phyloP scores from a whole-genome alignment of 2,113 vertebrate genomes.

The Dasyprocta punctata region DNA sequence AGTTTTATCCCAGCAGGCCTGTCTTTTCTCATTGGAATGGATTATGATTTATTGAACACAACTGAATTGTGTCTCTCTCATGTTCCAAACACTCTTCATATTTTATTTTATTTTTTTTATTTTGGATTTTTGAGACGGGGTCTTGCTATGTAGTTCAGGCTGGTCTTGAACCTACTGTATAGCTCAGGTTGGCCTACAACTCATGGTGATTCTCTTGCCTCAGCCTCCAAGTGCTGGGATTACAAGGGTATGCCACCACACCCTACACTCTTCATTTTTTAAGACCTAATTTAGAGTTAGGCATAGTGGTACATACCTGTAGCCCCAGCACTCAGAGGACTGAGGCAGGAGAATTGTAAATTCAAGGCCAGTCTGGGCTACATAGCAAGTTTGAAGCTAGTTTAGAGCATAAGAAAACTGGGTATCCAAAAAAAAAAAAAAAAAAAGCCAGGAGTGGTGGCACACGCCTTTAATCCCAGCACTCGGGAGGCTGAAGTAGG shows the following conservation, averaged over 20 bases:
- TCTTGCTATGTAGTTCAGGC: not conserved
- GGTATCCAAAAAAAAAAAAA: no score
- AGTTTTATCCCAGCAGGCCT: not conserved
- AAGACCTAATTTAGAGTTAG: not conserved
- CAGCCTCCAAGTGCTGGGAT: not conserved
- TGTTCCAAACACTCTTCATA: not conserved
- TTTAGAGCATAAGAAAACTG: not conserved
- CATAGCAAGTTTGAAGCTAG: not conserved
- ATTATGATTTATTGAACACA: not conserved
- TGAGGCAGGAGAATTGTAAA: not conserved
- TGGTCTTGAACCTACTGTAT: not conserved
- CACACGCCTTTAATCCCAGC: no score
- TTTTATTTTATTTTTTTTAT: not conserved
- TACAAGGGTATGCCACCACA: not conserved
- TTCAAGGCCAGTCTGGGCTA: not conserved
- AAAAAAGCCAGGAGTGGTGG: no score
- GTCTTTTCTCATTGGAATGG: not conserved
- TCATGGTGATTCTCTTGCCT: not conserved
- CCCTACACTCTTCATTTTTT: not conserved
- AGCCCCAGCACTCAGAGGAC: not conserved
- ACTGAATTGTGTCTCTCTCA: not conserved
- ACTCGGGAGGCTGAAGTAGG: no score
- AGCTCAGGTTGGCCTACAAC: not conserved
- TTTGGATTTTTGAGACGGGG: not conserved
- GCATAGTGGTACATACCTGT: not conserved